Percentiles rank a stretch among this genome's conserved stretches.
phyloP scores from a whole-genome alignment of 2,113 vertebrate genomes.

The Falcunculus frontatus region DNA sequence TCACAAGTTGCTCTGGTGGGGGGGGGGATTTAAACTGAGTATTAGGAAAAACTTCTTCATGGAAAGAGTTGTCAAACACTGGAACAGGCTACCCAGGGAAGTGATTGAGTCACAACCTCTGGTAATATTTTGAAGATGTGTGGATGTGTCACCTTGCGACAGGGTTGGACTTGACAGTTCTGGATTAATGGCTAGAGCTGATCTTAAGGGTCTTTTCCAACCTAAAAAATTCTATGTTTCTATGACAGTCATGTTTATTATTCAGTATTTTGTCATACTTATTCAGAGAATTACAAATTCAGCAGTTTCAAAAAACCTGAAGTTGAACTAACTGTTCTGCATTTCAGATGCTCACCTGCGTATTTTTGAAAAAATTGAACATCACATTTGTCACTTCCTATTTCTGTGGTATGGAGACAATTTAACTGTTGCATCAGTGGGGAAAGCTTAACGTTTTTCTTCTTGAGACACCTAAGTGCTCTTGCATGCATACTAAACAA shows the following conservation, averaged over 20 bases:
- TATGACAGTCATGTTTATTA: not conserved
- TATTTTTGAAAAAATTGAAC: not conserved
- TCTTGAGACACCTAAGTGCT: not conserved
- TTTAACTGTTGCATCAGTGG: not conserved
- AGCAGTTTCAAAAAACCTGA: not conserved
- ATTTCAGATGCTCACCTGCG: not conserved
- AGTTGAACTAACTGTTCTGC: not conserved
- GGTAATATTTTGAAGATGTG: not conserved
- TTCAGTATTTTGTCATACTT: not conserved
- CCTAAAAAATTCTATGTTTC: not conserved
- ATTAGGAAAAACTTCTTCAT: not conserved
- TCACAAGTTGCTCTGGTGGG: fast-evolving
- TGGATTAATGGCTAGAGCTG: not conserved
- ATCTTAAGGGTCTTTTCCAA: not conserved
- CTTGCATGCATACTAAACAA: not conserved
- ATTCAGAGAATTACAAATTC: not conserved
- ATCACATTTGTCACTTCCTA: not conserved
- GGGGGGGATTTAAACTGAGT: not conserved
- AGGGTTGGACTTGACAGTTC: not conserved
- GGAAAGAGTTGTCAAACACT: not conserved
- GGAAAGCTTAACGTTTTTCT: not conserved
- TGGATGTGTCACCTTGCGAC: too few relatives aligned
- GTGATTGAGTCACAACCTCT: not conserved
- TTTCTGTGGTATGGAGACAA: not conserved
- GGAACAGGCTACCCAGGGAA: not conserved